Percentiles rank a stretch among this genome's conserved stretches.
Evolutionary conservation across 1,140 invertebrate species (phyloP).

Genomic region (Drosophila arawakana): DNA sequence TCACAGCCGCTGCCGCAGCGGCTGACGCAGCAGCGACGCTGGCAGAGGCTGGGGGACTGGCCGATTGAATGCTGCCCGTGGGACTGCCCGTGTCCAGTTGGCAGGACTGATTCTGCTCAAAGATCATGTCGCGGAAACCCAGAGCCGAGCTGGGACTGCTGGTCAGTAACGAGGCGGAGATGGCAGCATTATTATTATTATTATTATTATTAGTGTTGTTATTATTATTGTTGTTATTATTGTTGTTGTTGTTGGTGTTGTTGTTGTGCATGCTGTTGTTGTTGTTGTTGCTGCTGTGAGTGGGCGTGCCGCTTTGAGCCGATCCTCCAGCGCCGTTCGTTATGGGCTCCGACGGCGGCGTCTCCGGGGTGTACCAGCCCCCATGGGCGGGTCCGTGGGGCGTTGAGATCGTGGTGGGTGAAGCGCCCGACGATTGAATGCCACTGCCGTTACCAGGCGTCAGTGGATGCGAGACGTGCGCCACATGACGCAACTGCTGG

Average conservation of each 20-base stretch:
- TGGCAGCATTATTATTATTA: slow-evolving; percentile 46
- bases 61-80: slow-evolving; percentile 78
- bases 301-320: slow-evolving; percentile 63
- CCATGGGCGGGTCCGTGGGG: slow-evolving; percentile 80
- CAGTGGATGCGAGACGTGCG: slow-evolving; percentile 73
- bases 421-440: slow-evolving; percentile 74
- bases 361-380: slow-evolving; percentile 84
- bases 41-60: slow-evolving; percentile 72
- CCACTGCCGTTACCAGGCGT: slow-evolving; percentile 69
- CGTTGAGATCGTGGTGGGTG: slow-evolving; percentile 80
- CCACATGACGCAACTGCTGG: slow-evolving; percentile 72
- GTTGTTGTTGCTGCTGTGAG: slow-evolving; percentile 61
- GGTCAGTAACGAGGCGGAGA: slow-evolving; percentile 50
- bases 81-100: slow-evolving; percentile 84
- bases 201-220: slow-evolving; percentile 42
- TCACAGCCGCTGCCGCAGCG: slow-evolving; percentile 73
- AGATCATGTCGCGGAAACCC: slow-evolving; percentile 84
- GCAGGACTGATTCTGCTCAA: slow-evolving; percentile 82
- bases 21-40: slow-evolving; percentile 63
- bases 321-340: slow-evolving; percentile 34
- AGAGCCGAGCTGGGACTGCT: slow-evolving; percentile 72
- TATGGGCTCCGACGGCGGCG: slow-evolving; percentile 79
- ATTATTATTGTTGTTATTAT: slow-evolving; percentile 31
- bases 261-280: slow-evolving; percentile 57
- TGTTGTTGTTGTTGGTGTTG: slow-evolving; percentile 55